Base-by-base conservation (phyloP, 2,797 vertebrate species). In the Rhinella marina region DNA sequence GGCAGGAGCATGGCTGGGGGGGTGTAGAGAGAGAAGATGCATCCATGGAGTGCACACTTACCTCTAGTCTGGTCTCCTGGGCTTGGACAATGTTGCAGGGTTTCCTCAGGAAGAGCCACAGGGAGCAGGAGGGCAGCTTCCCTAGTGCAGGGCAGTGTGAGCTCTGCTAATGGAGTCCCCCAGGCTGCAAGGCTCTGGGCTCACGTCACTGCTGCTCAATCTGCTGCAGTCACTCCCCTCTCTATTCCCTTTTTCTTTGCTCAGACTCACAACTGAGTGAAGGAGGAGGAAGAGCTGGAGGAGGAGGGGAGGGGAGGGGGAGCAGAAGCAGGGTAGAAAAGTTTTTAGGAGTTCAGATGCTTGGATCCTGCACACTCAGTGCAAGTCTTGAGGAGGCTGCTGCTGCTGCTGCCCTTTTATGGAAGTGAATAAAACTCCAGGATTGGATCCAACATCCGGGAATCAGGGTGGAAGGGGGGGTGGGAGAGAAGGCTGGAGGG, bases 371-470 rank as follows among this genome's bases (percentile, higher is more conserved):
- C 48, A 59, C 78, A 56, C 62, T 83, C 3, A 66, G 54, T 9
- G 48, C 79, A 75, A 85, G 68, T 59, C 79, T n/a, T 61, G 50
- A 82, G 70, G 88, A 86, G 70, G 90, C 87, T 86, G 82, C 93
- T 91, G 90, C 87, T 86, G 82, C 93, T 91, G 93, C 93, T 92
- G 93, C 90, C 93, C 93, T 93, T 93, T 92, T 93, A 93, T 93
- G 93, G 93, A 93, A 92, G 92, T 91, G 90, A 90, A 92, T 91
- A 90, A 92, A 82, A 88, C 78, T 81, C 66, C 79, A 90, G 92
- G 91, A 91, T 8, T 52, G 90, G 88, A 88, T 92, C 93, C 93
- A 93, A 94, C 93, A 94, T 94, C 93, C 93, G 93, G 93, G 93
- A 89, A 90, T 88, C 90, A 32, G 72, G 19, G 25, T 23, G 89